A percentile compares a stretch with the other conserved stretches of the same genome.
phyloP scores from a whole-genome alignment of 1,140 invertebrate species.

The Matsumurasca onukii region DNA sequence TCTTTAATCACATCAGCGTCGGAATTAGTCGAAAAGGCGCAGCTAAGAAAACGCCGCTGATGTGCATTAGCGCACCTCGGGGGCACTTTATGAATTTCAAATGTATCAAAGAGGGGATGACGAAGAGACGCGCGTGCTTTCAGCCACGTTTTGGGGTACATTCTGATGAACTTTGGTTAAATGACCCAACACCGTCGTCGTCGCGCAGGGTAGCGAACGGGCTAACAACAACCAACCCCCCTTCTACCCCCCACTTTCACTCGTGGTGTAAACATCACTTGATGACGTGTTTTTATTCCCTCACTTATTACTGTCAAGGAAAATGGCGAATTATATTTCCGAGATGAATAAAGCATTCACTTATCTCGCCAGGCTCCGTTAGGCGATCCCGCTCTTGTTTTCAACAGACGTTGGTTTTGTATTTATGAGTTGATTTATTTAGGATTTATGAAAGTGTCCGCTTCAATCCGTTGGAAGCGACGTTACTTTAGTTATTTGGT shows the following conservation, averaged over 20 bases:
- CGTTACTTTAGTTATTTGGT: too few relatives aligned
- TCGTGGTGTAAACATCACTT: not conserved
- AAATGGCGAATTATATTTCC: slow-evolving; percentile 7
- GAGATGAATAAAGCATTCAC: too few relatives aligned
- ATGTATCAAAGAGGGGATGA: not conserved
- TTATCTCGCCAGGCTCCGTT: too few relatives aligned
- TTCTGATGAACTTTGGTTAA: slow-evolving; percentile 14
- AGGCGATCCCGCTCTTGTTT: too few relatives aligned
- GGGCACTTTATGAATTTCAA: slow-evolving; percentile 10
- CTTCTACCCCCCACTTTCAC: not conserved
- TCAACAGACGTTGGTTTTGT: too few relatives aligned
- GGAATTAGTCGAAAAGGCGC: too few relatives aligned
- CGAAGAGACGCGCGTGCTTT: not conserved
- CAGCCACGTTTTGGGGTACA: not conserved
- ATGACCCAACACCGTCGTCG: slow-evolving; percentile 4
- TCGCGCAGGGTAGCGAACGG: not conserved
- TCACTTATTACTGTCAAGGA: slow-evolving; percentile 9
- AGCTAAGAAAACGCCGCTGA: too few relatives aligned
- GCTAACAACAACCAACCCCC: not conserved
- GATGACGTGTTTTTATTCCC: slow-evolving; percentile 3
- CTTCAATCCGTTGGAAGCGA: too few relatives aligned
- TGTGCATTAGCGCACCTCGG: not conserved
- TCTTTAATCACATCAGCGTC: too few relatives aligned
- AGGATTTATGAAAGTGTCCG: too few relatives aligned
- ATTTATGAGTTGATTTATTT: too few relatives aligned